phyloP scores from a whole-genome alignment of 2,888 invertebrate species.

The Lepidocyrtoides sp. region DNA sequence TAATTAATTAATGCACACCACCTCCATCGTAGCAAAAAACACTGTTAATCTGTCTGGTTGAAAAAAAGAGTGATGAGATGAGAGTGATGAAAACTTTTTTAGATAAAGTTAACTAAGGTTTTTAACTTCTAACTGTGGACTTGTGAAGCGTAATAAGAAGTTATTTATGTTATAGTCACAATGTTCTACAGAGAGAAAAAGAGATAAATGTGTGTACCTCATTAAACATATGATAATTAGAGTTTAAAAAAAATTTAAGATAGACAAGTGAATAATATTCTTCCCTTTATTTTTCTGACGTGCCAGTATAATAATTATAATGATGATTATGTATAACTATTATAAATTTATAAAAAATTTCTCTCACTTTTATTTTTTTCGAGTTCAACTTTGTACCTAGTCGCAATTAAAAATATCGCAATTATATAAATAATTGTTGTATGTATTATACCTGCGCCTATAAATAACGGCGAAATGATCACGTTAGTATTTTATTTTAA shows the following conservation, averaged over 20 bases:
- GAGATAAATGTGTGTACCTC: background rate
- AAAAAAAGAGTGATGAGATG: background rate
- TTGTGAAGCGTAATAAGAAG: background rate
- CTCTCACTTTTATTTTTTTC: background rate
- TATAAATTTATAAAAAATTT: background rate
- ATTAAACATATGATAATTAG: background rate
- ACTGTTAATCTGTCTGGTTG: background rate
- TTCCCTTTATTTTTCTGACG: background rate
- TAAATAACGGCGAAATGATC: background rate
- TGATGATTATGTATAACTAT: too few species aligned
- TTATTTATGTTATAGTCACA: too few species aligned
- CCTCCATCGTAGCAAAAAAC: background rate
- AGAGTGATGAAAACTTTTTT: background rate
- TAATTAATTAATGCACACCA: background rate
- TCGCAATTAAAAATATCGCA: constrained; percentile 7
- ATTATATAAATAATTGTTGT: background rate
- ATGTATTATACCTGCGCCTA: background rate
- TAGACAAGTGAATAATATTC: background rate
- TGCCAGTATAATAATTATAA: background rate
- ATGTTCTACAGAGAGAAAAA: background rate
- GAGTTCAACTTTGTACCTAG: constrained; percentile 33
- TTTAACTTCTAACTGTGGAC: background rate
- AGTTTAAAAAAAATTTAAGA: background rate
- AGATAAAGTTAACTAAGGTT: background rate
- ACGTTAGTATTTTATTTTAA: too few species aligned